Evolutionary conservation across 1,140 invertebrate species (phyloP), one percentile per base, ranked within the genome.

Genomic region (Venustaconcha ellipsiformis): DNA sequence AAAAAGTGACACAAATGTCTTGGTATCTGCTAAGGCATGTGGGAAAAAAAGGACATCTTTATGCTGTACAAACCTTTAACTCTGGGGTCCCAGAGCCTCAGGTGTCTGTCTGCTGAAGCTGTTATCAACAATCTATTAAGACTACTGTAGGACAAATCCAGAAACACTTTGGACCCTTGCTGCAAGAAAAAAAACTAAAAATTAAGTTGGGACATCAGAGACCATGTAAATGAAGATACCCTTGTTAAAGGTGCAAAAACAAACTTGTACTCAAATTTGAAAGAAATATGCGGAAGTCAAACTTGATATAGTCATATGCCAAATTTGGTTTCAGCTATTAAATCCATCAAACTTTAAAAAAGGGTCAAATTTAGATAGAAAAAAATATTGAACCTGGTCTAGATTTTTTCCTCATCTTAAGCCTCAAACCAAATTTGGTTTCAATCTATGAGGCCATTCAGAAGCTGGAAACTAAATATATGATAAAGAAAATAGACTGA

Each of bases 41-140:
- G 23, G 59, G 59, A 6, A 62, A 62, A 62, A 18, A 62, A 62
- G 0, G n/a, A n/a, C 5, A 17, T 65, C 74, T n/a, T 20, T 23
- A 5, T 17, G 0, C 15, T 23, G 37, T 48, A 89, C 84, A 79
- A 91, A 96, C 95, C 95, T 91, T 93, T 94, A 26, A 94, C 95
- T 89, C 97, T 92, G 30, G 96, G 94, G 92, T 99, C 98, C 88
- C 96, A 99, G 5, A 99, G 88, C 68, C 97, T 90, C 66, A 99
- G 91, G 88, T 96, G 94, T 84, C 95, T 92, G 88, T 99, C 98
- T 59, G 96, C 94, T 23, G 96, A 98, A 6, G 94, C 95, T 1
- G 97, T 94, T 8, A 99, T 89, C 18, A 98, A 88, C 11, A 93
- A 90, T 68, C 93, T 93, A 82, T 93, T 95, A 2, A 95, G 83